Evolutionary conservation across 1,140 invertebrate species (phyloP).

Genomic region (Drosophila lacertosa): DNA sequence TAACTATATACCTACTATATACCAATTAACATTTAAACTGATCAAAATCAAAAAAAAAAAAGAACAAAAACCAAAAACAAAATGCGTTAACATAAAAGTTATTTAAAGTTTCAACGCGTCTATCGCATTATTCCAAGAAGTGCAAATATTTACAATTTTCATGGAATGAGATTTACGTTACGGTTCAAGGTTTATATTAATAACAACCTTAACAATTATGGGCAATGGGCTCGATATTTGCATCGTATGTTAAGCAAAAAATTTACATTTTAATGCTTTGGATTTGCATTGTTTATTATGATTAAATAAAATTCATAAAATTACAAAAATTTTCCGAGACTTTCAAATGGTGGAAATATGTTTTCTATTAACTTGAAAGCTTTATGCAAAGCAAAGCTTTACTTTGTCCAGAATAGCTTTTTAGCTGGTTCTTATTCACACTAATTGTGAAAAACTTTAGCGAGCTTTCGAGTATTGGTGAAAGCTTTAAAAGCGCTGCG

Average conservation of each 20-base stretch:
- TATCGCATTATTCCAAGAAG: conserved; percentile 41
- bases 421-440: neutral
- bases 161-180: conserved; percentile 12
- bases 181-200: conserved; percentile 18
- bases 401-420: neutral
- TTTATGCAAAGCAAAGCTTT: neutral
- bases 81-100: conserved; percentile 55
- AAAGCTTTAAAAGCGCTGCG: neutral
- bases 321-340: conserved; percentile 7
- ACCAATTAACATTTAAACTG: conserved; percentile 24
- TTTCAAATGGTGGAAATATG: neutral
- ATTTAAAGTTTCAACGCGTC: conserved; percentile 43
- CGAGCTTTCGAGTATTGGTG: neutral
- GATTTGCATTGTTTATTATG: conserved; percentile 76
- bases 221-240: conserved; percentile 25
- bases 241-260: conserved; percentile 30
- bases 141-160: conserved; percentile 75
- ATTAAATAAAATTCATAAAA: conserved; percentile 47
- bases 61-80: too few relatives aligned
- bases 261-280: conserved; percentile 74
- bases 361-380: neutral
- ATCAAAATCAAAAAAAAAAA: too few relatives aligned
- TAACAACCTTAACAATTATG: conserved; percentile 19
- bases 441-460: neutral
- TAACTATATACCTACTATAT: conserved; percentile 37